Base-by-base conservation (phyloP, 2,113 vertebrate species). In the Azemiops feae region DNA sequence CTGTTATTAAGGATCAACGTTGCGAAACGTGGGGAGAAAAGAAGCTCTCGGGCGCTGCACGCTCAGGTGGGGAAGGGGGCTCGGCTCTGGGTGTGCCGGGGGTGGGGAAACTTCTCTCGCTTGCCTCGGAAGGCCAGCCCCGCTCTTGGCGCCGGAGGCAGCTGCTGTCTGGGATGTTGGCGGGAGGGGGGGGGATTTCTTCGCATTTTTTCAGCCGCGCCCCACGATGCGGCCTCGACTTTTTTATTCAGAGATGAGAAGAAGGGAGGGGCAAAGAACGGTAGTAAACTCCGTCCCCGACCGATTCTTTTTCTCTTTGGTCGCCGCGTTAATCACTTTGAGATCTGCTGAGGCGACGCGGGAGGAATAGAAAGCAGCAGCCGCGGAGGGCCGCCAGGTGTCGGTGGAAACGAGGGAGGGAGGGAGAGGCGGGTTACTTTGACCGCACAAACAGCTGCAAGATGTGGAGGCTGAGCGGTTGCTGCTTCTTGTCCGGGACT, bases 191-290 rank as follows among this genome's bases (percentile, higher is more conserved):
- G 14, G 69, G 12, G 6, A 2, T 7, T 39, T 74, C 18, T 2
- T 16, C n/a, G 16, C 16, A 5, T 8, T 39, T 81, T 81, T 39
- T 20, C 16, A 6, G 5, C 30, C 14, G 30, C 30, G 30, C 64
- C 16, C 18, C 5, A 12, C 16, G 34, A 1, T 60, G 25, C 9
- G 25, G 64, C 4, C 30, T 0, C 30, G n/a, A 1, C 5, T 1
- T 69, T 69, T n/a, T 14, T 30, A 30, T 69, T 69, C 30, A 4
- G 27, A n/a, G 60, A 3, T 14, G 27, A 30, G 27, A 64, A 64
- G 11, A 64, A 69, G 30, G 5, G 64, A n/a, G 5, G n/a, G 12
- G 30, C 30, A 16, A 34, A n/a, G 30, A n/a, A 16, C 27, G 11
- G 12, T 16, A 5, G 30, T 2, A 6, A 69, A 69, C 30, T 16